A percentile compares a stretch with the other conserved stretches of the same genome.
These are phyloP conservation scores for Entomobrya proxima DNA, from an alignment of 2,888 invertebrate species.

Conservation along the genomic window DNA sequence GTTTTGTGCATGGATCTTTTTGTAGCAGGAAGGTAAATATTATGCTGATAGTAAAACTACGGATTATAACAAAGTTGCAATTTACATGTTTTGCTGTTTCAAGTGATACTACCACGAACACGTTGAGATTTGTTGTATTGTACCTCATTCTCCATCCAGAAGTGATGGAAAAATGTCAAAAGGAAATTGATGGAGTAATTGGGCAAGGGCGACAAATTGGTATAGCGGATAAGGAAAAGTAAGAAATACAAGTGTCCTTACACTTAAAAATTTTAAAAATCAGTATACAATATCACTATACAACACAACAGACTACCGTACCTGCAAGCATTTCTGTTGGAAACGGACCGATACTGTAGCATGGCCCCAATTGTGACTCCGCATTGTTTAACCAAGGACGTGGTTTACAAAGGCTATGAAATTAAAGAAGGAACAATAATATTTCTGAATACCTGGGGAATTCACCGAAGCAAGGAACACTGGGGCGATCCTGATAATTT, in stretches of 20 bases:
- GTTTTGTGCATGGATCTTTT: conserved; percentile 71
- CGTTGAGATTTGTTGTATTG: conserved; percentile 64
- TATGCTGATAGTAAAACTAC: background rate
- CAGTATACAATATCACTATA: background rate
- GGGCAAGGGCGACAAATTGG: conserved; percentile 51
- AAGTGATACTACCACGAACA: conserved; percentile 64
- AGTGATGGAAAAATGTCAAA: conserved; percentile 59
- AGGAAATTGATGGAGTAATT: conserved; percentile 66
- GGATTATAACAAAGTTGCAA: background rate
- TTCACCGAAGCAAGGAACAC: conserved; percentile 65
- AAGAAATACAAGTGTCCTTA: background rate
- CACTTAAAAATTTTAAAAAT: background rate
- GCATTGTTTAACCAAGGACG: conserved; percentile 56
- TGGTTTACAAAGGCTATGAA: conserved; percentile 63
- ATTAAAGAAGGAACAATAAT: conserved; percentile 66
- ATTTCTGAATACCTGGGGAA: conserved; percentile 69
- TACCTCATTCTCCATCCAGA: conserved; percentile 65
- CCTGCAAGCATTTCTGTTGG: conserved; percentile 63
- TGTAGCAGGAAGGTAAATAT: conserved; percentile 57
- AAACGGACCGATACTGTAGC: conserved; percentile 66
- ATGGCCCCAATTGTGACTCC: conserved; percentile 71
- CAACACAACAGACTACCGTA: conserved; percentile 65
- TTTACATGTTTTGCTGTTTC: background rate
- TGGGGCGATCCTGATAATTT: conserved; percentile 76
- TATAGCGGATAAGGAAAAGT: conserved; percentile 67